Conservation (phyloP, 2,888 invertebrate genomes). For the Catocala nupta region DNA sequence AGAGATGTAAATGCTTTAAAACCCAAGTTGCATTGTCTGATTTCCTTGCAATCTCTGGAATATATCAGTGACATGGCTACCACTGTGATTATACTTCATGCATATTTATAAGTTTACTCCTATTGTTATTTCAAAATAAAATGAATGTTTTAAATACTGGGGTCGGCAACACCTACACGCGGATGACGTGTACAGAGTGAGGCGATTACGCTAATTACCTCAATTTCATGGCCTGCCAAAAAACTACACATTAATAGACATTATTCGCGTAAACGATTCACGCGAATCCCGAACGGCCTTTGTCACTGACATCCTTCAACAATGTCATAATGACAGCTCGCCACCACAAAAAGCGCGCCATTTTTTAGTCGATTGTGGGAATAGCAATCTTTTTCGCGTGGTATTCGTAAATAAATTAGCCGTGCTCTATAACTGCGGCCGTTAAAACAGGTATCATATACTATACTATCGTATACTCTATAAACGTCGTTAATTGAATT, state of each 20-base stretch:
- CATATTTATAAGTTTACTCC: too few species aligned
- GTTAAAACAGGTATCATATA: slow-evolving; percentile 24
- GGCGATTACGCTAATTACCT: slow-evolving; percentile 36
- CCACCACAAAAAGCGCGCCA: slow-evolving; percentile 17
- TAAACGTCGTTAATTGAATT: neutral
- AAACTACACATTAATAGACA: slow-evolving; percentile 30
- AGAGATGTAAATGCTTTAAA: too few species aligned
- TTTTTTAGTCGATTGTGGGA: slow-evolving; percentile 12
- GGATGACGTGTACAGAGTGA: slow-evolving; percentile 19
- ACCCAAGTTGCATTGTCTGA: too few species aligned
- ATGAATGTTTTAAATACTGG: slow-evolving; percentile 20
- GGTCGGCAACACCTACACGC: slow-evolving; percentile 27
- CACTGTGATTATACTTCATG: too few species aligned
- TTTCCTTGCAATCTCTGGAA: too few species aligned
- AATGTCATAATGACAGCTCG: slow-evolving; percentile 28
- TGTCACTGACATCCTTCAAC: slow-evolving; percentile 30
- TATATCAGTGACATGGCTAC: too few species aligned
- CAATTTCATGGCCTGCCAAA: slow-evolving; percentile 38
- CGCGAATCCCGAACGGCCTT: slow-evolving; percentile 28
- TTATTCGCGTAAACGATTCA: slow-evolving; percentile 18
- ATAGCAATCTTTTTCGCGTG: slow-evolving; percentile 17
- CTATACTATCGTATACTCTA: slow-evolving; percentile 16
- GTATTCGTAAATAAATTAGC: slow-evolving; percentile 21
- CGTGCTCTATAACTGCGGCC: slow-evolving; percentile 21
- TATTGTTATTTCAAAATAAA: slow-evolving; percentile 4